Percentiles rank a stretch among this genome's conserved stretches.
Evolutionary conservation across 2,888 invertebrate genomes (phyloP).

Genomic region (Lycia hirtaria): DNA sequence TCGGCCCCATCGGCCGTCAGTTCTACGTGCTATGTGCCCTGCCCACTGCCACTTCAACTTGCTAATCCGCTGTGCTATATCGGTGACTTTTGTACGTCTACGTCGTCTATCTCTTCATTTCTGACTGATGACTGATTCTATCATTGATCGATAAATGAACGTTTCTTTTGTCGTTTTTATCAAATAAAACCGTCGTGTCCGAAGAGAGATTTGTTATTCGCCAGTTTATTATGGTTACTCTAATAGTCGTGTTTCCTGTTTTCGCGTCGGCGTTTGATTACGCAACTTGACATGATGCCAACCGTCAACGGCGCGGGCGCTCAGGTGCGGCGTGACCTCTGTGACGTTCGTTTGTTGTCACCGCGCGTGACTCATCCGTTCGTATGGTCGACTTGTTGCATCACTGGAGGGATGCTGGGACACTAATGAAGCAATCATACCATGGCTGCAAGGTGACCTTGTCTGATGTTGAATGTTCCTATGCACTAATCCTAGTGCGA

Average conservation of each 20-base stretch:
- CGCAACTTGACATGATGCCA: slow-evolving; percentile 80
- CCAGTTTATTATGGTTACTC: slow-evolving; percentile 63
- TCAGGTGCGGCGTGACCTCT: slow-evolving; percentile 76
- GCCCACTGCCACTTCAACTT: too few relatives aligned
- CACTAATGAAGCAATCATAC: slow-evolving; percentile 37
- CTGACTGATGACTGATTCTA: neutral
- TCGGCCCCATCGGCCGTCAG: too few relatives aligned
- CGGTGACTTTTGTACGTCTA: neutral
- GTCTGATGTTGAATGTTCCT: neutral
- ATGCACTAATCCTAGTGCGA: too few relatives aligned
- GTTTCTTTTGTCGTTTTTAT: neutral
- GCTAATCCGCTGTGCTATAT: neutral
- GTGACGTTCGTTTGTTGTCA: slow-evolving; percentile 49
- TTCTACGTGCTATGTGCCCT: too few relatives aligned
- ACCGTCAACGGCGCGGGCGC: slow-evolving; percentile 55
- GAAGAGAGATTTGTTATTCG: slow-evolving; percentile 42
- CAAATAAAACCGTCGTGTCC: slow-evolving; percentile 31
- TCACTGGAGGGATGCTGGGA: slow-evolving; percentile 30
- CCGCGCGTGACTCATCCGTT: slow-evolving; percentile 41
- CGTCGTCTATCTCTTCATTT: neutral
- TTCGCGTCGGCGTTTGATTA: slow-evolving; percentile 67
- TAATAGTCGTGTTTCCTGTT: slow-evolving; percentile 80
- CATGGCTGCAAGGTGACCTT: slow-evolving; percentile 4
- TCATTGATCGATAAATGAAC: neutral
- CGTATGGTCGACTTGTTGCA: slow-evolving; percentile 30